Conservation (phyloP, 2,113 vertebrate genomes). For the Macroglossus sobrinus region DNA sequence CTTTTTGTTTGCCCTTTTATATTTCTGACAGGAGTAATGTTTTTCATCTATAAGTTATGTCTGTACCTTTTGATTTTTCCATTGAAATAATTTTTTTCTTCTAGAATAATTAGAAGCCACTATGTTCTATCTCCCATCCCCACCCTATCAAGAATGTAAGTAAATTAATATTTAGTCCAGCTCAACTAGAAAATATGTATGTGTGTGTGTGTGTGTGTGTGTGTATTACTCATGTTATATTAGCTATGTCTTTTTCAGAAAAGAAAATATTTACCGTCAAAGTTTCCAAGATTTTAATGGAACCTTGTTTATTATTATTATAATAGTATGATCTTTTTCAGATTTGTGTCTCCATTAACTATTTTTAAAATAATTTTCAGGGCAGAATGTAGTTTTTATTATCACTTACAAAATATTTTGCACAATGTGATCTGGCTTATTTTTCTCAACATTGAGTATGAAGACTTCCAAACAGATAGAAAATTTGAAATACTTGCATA, state of each 20-base stretch:
- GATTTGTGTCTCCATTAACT: not conserved
- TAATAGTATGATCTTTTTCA: not conserved
- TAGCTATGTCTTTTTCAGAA: not conserved
- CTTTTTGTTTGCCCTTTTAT: not conserved
- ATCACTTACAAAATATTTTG: not conserved
- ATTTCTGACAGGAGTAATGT: not conserved
- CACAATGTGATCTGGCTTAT: not conserved
- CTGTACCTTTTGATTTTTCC: not conserved
- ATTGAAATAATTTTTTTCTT: not conserved
- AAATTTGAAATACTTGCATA: not conserved
- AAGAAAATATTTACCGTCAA: not conserved
- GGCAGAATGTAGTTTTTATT: not conserved
- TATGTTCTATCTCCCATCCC: not conserved
- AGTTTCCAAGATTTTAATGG: not conserved
- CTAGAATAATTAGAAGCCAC: not conserved
- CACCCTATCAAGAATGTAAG: not conserved
- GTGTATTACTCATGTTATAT: not conserved
- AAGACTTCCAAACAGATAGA: not conserved
- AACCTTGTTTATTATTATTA: not conserved
- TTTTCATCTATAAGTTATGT: not conserved
- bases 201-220: too few relatives aligned
- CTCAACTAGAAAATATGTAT: not conserved
- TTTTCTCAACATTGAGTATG: not conserved
- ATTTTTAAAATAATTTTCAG: not conserved
- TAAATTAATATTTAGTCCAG: conserved; percentile 9